phyloP scores from a whole-genome alignment of 2,888 invertebrate genomes.

The Petrophora chlorosata region DNA sequence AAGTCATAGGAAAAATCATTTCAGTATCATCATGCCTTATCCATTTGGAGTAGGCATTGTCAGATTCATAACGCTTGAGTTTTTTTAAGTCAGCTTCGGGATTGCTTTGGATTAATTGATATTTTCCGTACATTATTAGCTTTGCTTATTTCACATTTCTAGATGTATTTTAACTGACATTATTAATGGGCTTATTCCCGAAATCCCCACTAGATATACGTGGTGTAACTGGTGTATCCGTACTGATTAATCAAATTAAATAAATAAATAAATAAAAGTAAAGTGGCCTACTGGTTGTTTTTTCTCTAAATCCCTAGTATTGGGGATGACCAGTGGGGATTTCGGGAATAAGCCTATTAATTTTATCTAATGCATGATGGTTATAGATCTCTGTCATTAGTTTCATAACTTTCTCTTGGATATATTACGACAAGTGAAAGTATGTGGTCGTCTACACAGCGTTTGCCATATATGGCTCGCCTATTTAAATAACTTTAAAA shows the following conservation, averaged over 20 bases:
- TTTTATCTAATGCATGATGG: slow-evolving; percentile 6
- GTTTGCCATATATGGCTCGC: slow-evolving; percentile 2
- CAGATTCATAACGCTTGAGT: slow-evolving; percentile 25
- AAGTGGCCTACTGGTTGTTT: no score
- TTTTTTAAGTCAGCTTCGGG: slow-evolving; percentile 51
- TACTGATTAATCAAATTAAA: no score
- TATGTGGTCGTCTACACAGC: slow-evolving; percentile 23
- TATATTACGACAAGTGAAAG: slow-evolving; percentile 23
- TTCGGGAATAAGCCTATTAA: no score
- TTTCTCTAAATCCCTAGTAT: no score
- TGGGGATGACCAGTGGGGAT: no score
- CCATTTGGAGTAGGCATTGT: not conserved
- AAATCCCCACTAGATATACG: no score
- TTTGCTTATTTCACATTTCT: slow-evolving; percentile 46
- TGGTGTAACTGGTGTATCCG: no score
- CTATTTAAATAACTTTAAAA: no score
- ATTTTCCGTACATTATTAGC: no score
- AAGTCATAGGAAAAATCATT: no score
- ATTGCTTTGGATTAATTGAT: slow-evolving; percentile 60
- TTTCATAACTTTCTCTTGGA: slow-evolving; percentile 22
- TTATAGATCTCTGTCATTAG: slow-evolving; percentile 3
- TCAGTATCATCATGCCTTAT: not conserved
- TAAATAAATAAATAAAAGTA: no score
- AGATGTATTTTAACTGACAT: not conserved
- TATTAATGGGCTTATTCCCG: no score